Percentiles rank a stretch among this genome's conserved stretches.
These are phyloP conservation scores for Orchestia grillus DNA, from an alignment of 1,140 invertebrate genomes.

Conservation along the genomic window DNA sequence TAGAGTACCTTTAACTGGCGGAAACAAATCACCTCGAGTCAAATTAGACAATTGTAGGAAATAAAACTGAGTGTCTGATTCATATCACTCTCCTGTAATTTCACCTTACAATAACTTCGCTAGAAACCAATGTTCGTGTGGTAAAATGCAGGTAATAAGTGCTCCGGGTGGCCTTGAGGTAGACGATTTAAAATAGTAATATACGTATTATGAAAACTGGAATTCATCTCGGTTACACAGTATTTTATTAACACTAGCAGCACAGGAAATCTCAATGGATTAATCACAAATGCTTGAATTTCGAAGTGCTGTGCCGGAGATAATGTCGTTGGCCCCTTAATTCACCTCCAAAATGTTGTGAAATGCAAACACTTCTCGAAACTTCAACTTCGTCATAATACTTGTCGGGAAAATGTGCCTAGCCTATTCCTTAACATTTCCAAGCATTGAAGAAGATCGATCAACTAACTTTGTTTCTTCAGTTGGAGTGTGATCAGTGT, in stretches of 20 bases:
- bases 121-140: background rate
- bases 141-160: background rate
- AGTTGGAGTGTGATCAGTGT: slow-evolving; percentile 74
- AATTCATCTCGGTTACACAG: background rate
- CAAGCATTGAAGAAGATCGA: background rate
- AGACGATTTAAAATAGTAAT: background rate
- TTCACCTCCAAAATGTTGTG: background rate
- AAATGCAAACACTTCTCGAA: background rate
- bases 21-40: background rate
- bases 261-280: background rate
- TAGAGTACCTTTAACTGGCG: background rate
- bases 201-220: background rate
- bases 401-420: background rate
- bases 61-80: background rate
- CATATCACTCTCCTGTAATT: background rate
- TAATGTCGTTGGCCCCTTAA: background rate
- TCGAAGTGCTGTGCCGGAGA: background rate
- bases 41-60: background rate
- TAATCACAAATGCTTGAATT: background rate
- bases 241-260: background rate
- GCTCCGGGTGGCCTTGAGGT: background rate
- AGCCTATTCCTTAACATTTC: background rate
- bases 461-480: slow-evolving; percentile 74
- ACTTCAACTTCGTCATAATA: background rate
- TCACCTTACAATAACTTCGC: background rate